Evolutionary conservation across 2,797 vertebrate genomes (phyloP), one percentile per base, ranked within the genome.

Genomic region (Yasuhikotakia modesta): DNA sequence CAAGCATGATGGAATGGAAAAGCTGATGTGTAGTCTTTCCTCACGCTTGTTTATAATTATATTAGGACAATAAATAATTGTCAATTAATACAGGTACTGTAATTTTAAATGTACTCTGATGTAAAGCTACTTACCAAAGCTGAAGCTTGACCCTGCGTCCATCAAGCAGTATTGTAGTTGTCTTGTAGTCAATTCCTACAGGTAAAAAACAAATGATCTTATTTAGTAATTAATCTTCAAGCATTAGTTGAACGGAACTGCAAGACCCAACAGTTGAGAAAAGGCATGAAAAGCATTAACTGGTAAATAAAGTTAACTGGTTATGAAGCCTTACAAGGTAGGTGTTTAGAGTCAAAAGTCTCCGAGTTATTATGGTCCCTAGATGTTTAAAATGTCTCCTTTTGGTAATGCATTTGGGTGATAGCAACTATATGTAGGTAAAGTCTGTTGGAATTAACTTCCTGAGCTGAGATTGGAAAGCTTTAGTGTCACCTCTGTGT

Each of bases 121-220:
- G 17, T 52, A 48, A 70, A 65, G 52, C 48, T 76, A 70, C 64
- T 84, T 83, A 95, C 95, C 95, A 96, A 83, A 96, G 94, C 88
- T 96, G 95, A 35, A 96, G 90, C 83, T 95, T 96, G 84, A 96
- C 92, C 78, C 93, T 88, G 14, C 94, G 91, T 52, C 95, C 94
- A 39, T 96, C 95, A 53, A 96, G 90, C 52, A 96, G 91, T 81
- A 96, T 96, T 10, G 91, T 95, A 70, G 95, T 96, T 0, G 94
- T 96, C 90, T 95, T 96, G 82, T 91, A 96, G 86, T 96, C 95
- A 7, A 96, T 94, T 74, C 95, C 95, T 96, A 85, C 14, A 79
- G 5, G 17, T 19, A 7, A 73, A 48, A 52, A 61, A 12, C 27
- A 35, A 35, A 35, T 27, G 2, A 27, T 35, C 2, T 48, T 48